phyloP scores from a whole-genome alignment of 2,797 vertebrate genomes.

The Sebastes vulpes region DNA sequence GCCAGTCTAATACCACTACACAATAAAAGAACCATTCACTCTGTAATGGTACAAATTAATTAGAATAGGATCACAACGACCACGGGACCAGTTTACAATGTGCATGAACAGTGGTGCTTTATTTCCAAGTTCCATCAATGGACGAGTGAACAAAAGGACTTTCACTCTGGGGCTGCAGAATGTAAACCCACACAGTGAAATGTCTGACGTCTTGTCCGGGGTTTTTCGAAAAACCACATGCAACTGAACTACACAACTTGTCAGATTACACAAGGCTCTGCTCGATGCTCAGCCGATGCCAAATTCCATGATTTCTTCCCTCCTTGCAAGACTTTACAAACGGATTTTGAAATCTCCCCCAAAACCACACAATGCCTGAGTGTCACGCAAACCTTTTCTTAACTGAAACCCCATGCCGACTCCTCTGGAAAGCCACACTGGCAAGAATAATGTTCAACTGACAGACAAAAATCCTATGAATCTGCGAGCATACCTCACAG shows the following conservation, averaged over 20 bases:
- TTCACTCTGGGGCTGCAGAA: conserved; percentile 46
- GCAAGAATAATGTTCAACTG: conserved; percentile 51
- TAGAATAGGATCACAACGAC: conserved; percentile 20
- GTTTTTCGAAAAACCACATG: conserved; percentile 50
- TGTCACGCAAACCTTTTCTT: conserved; percentile 74
- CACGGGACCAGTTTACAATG: conserved; percentile 28
- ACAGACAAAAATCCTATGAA: conserved; percentile 47
- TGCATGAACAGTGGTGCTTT: conserved; percentile 36
- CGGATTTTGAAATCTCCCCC: conserved; percentile 51
- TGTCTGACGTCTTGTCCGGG: conserved; percentile 53
- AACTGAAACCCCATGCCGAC: conserved; percentile 54
- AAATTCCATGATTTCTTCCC: conserved; percentile 65
- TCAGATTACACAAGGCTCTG: conserved; percentile 68
- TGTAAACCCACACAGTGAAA: conserved; percentile 63
- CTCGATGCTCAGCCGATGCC: conserved; percentile 41
- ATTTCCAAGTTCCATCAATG: conserved; percentile 53
- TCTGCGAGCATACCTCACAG: conserved; percentile 39
- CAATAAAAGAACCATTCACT: conserved; percentile 14
- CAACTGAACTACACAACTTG: conserved; percentile 64
- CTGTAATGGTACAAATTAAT: conserved; percentile 21
- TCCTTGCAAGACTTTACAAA: conserved; percentile 62
- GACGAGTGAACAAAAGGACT: conserved; percentile 64
- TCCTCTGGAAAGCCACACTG: conserved; percentile 55
- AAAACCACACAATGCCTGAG: conserved; percentile 67
- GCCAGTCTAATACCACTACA: not conserved